Evolutionary conservation across 2,797 vertebrate genomes (phyloP).

Genomic region (Okamejei kenojei): DNA sequence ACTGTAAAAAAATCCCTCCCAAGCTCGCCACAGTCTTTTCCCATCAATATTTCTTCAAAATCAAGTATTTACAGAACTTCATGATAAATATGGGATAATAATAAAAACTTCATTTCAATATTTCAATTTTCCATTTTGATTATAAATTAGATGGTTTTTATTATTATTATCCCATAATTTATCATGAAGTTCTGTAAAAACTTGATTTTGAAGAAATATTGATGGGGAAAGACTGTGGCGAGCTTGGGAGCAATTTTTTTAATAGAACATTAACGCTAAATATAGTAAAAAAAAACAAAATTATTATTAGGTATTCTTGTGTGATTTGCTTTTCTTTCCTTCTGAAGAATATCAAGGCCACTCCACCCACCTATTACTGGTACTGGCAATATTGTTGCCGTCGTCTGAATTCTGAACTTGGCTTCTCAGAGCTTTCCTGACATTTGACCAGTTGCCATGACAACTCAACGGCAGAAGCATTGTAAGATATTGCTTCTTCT

Average conservation of each 20-base stretch:
- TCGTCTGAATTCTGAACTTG: neutral
- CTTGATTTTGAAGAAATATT: neutral
- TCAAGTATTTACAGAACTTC: neutral
- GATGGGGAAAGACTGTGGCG: neutral
- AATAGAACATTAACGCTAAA: neutral
- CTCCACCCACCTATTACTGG: neutral
- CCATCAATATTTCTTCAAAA: neutral
- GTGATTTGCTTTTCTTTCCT: neutral
- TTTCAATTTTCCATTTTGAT: neutral
- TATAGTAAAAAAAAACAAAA: neutral
- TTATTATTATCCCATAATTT: neutral
- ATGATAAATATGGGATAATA: neutral
- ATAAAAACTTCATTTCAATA: neutral
- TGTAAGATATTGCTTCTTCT: neutral
- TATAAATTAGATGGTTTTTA: neutral
- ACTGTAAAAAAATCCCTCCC: neutral
- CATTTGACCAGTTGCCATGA: slow-evolving; percentile 16
- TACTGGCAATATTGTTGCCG: neutral
- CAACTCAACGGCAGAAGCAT: neutral
- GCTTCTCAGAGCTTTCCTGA: neutral
- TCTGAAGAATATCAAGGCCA: neutral
- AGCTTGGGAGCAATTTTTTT: neutral
- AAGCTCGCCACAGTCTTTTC: neutral
- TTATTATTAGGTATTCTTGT: neutral
- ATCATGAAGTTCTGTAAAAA: neutral